Evolutionary conservation across 2,888 invertebrate species (phyloP).

Genomic region (Eupeodes luniger): DNA sequence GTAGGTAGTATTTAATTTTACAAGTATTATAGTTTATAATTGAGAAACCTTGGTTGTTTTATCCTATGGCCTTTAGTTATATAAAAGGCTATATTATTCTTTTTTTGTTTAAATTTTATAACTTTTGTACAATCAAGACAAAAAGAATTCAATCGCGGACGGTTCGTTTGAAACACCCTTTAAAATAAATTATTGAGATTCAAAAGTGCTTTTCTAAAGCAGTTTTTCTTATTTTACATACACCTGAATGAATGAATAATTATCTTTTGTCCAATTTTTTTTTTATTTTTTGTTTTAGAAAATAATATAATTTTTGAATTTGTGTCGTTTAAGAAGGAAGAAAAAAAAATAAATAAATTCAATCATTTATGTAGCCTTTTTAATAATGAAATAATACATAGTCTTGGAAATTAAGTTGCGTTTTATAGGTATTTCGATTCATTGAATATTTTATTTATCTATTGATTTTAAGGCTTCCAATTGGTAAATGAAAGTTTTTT

Average conservation of each 20-base stretch:
- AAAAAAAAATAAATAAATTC: neutral
- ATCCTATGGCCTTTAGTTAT: too few species aligned
- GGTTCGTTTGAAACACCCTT: neutral
- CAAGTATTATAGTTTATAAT: too few species aligned
- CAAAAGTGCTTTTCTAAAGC: conserved; percentile 18
- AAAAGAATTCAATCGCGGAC: neutral
- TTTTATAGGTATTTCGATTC: neutral
- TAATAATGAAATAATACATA: neutral
- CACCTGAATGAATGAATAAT: conserved; percentile 54
- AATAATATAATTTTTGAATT: neutral
- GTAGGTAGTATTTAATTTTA: too few species aligned
- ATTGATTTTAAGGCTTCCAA: too few species aligned
- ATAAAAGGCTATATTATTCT: too few species aligned
- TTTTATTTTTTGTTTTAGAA: conserved; percentile 34
- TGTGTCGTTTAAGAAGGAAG: neutral
- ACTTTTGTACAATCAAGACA: too few species aligned
- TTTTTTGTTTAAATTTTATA: too few species aligned
- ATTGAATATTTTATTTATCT: too few species aligned
- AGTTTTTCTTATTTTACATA: conserved; percentile 5
- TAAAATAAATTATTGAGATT: conserved; percentile 47
- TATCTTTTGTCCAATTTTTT: neutral
- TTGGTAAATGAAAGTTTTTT: too few species aligned
- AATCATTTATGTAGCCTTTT: conserved; percentile 22
- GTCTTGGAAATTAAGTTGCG: neutral
- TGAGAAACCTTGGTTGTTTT: too few species aligned